Base-by-base conservation (phyloP, 1,140 invertebrate species). In the Pachypsylla venusta region DNA sequence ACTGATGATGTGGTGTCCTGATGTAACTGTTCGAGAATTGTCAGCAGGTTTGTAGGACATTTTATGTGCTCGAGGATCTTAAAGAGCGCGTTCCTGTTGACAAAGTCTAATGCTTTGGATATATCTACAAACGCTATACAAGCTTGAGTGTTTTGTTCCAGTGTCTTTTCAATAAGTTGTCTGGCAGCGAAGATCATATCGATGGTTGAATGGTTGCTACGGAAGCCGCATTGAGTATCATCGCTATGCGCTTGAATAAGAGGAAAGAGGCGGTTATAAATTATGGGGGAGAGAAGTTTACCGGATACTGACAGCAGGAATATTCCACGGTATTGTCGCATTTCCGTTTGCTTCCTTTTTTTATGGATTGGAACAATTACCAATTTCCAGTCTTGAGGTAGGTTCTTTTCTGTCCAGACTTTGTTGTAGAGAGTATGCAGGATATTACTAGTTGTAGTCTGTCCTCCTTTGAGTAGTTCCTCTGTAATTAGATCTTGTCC, bases 261-360 rank as follows among this genome's bases (percentile, higher is more conserved):
- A 54, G 27, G 27, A 22, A 53, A 42, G 1, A 56, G n/a, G 4
- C 55, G 5, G 16, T 27, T 54, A 20, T 35, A 42, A 2, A 62
- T 22, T 5, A 64, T 57, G 1, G 42, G 54, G 39, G 54, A 62
- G 20, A 64, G 56, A 22, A 64, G 42, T 40, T 66, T 65, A 24
- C 64, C 62, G 10, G 53, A 25, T 2, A 53, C 53, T 54, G 12
- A 48, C 12, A 66, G 35, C 4, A 66, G 48, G 12, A 62, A 62
- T 25, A 66, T 65, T n/a, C 66, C 66, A 55, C 67, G 58, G 42
- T 69, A 69, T 55, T 69, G 66, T 10, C 40, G 35, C 27, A 56
- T 59, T 22, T 65, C 53, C 16, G 42, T 40, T 53, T 58, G 61
- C 25, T 65, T 62, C 20, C 67, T 63, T 62, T 69, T 69, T 58